Base-by-base conservation (phyloP, 2,888 invertebrate genomes). In the Magallana nippona region DNA sequence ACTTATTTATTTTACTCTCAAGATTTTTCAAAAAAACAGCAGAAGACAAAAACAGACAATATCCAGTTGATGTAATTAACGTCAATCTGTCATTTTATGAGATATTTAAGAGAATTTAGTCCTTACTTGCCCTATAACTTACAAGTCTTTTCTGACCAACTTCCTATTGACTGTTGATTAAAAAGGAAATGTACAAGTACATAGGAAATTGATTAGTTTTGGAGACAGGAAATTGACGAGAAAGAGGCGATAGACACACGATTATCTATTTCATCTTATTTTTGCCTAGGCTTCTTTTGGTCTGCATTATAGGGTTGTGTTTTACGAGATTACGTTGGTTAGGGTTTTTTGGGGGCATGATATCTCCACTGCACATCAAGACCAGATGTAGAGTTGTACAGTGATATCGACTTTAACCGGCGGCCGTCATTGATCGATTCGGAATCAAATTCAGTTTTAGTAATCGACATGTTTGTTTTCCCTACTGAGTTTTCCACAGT, bases 191-290 rank as follows among this genome's bases (percentile, higher is more conserved):
- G 63, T 63, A 19, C 19, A 22, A 63, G 22, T 63, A 22, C 22
- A 63, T 2, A 63, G 63, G 63, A 63, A 63, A 63, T 63, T 63
- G 63, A 63, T 63, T 60, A 60, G n/a, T 60, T 63, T 63, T 63
- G 63, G 2, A 63, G 27, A 63, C 63, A 63, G 63, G 63, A 63
- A 63, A 19, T 63, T 63, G 63, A 63, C 22, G 13, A 63, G 22
- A 22, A 63, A 63, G 22, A 22, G 19, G 5, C 10, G 63, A 63
- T 63, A 63, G 19, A 63, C 19, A 63, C 27, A 63, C 3, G 19
- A 63, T 63, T 19, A 63, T 63, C 63, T 63, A 19, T 63, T 19
- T 22, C 63, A 63, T 63, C 63, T 22, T n/a, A 22, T 44, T 44
- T 44, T 63, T 22, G 22, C 13, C 63, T 22, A 5, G 2, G 63